Conservation (phyloP, 2,113 vertebrate species). For the Eptatretus burgeri region DNA sequence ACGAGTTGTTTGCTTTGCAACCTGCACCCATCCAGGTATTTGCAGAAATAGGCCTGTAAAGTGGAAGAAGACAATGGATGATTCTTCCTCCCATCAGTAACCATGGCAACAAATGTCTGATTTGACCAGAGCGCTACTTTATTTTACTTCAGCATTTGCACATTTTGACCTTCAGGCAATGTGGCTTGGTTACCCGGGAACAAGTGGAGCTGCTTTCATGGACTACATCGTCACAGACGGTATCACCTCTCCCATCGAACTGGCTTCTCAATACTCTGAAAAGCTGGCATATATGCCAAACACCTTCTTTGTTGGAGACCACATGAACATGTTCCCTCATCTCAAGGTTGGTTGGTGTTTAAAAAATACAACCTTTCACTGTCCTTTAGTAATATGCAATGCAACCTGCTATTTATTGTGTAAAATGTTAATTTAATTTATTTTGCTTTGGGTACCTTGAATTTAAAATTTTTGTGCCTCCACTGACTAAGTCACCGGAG, state of each 20-base stretch:
- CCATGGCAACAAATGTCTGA: too few species aligned
- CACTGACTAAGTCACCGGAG: background rate
- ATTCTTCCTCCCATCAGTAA: too few species aligned
- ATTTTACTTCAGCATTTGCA: too few species aligned
- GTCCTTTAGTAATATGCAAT: background rate
- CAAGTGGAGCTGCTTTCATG: conserved; percentile 86
- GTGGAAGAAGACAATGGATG: too few species aligned
- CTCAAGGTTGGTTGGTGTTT: conserved; percentile 33
- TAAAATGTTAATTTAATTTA: background rate
- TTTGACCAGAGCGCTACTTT: too few species aligned
- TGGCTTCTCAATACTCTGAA: conserved; percentile 87
- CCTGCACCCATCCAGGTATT: conserved; percentile 73
- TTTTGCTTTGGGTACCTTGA: background rate
- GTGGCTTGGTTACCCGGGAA: conserved; percentile 95
- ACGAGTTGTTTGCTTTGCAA: conserved; percentile 72
- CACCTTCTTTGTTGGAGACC: conserved; percentile 93
- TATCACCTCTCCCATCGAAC: conserved; percentile 69
- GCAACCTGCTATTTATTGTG: background rate
- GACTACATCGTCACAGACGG: conserved; percentile 86
- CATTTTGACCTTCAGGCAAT: conserved; percentile 27
- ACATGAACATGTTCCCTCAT: conserved; percentile 97
- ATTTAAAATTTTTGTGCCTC: background rate
- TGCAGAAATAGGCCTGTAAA: background rate
- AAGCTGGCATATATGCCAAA: conserved; percentile 92
- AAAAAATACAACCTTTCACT: background rate